Evolutionary conservation across 2,888 invertebrate genomes (phyloP).

Genomic region (Heliconius aoede): DNA sequence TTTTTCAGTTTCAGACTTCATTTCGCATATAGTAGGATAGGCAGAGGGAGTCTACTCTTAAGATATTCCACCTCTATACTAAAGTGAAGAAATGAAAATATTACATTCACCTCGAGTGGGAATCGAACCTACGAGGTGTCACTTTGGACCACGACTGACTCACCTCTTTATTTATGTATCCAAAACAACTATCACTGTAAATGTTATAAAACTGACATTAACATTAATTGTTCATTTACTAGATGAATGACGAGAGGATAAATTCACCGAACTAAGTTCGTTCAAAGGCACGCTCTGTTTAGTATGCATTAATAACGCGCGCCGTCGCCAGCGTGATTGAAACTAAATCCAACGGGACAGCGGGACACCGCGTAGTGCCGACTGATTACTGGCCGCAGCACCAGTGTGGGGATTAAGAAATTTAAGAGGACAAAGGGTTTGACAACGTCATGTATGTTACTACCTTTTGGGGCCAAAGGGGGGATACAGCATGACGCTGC

Average conservation of each 20-base stretch:
- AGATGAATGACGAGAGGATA: neutral
- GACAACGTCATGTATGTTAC: neutral
- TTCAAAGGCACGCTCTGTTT: slow-evolving; percentile 63
- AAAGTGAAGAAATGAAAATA: too few species aligned
- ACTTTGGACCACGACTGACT: too few species aligned
- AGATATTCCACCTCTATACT: too few species aligned
- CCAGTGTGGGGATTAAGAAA: slow-evolving; percentile 68
- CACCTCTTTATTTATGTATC: too few species aligned
- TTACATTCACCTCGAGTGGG: too few species aligned
- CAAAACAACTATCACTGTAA: too few species aligned
- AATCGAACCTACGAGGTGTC: too few species aligned
- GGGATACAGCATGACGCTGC: too few species aligned
- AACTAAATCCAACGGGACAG: slow-evolving; percentile 75
- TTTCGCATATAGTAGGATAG: too few species aligned
- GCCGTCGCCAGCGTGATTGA: slow-evolving; percentile 75
- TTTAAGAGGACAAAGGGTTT: slow-evolving; percentile 62
- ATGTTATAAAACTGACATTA: neutral
- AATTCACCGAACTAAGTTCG: slow-evolving; percentile 16
- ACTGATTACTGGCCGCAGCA: slow-evolving; percentile 72
- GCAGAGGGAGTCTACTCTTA: too few species aligned
- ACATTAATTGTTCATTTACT: neutral
- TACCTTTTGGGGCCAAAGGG: too few species aligned
- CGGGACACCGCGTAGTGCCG: slow-evolving; percentile 58
- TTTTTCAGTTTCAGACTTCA: too few species aligned
- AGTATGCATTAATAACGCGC: slow-evolving; percentile 81